These are phyloP conservation scores for Centrocercus urophasianus DNA, from an alignment of 2,113 vertebrate genomes.

Conservation along the genomic window DNA sequence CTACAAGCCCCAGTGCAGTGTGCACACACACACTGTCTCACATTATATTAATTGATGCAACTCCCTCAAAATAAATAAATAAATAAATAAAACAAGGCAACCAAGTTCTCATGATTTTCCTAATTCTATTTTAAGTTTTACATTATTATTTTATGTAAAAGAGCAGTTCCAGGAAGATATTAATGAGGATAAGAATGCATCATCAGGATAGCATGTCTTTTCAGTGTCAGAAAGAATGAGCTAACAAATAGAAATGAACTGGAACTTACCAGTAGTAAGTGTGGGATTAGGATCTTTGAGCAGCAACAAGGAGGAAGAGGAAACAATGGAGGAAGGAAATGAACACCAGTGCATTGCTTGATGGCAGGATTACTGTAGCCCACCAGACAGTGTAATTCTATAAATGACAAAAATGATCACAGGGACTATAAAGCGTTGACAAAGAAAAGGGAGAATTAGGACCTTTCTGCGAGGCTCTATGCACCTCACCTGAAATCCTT, in stretches of 20 bases:
- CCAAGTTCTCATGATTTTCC: background rate
- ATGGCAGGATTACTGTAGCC: background rate
- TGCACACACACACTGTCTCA: rapidly evolving
- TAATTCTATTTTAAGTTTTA: background rate
- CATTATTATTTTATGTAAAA: background rate
- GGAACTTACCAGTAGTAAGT: background rate
- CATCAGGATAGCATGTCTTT: background rate
- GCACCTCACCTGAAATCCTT: background rate
- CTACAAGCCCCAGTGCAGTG: background rate
- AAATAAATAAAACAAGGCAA: background rate
- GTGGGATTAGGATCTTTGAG: background rate
- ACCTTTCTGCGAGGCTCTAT: background rate
- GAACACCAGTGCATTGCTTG: background rate
- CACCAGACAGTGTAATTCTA: background rate
- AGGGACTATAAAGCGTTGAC: background rate
- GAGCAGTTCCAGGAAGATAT: background rate
- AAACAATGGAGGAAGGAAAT: background rate
- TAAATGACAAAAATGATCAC: background rate
- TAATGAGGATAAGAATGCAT: background rate
- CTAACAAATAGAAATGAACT: background rate
- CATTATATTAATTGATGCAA: background rate
- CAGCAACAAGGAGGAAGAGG: background rate
- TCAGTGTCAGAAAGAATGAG: background rate
- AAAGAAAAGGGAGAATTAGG: background rate
- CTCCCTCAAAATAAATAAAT: background rate